phyloP scores from a whole-genome alignment of 2,888 invertebrate species.

The Meandrusa payeni region DNA sequence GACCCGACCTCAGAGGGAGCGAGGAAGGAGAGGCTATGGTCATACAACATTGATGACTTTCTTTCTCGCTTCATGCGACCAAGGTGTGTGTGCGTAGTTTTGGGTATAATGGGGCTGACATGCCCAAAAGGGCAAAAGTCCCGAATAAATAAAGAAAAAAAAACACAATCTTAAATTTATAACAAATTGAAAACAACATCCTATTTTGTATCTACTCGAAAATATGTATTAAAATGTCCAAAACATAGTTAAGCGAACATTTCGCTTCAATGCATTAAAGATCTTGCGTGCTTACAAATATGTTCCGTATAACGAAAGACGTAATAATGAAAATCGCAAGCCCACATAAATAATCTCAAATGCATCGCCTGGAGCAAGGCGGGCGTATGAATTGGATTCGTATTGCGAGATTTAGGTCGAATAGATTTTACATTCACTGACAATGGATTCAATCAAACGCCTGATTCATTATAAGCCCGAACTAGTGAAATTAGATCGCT shows the following conservation, averaged over 20 bases:
- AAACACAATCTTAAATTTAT: too few relatives aligned
- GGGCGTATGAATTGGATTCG: constrained; percentile 46
- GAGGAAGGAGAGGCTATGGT: too few relatives aligned
- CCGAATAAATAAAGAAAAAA: too few relatives aligned
- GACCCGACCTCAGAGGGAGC: too few relatives aligned
- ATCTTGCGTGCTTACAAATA: constrained; percentile 33
- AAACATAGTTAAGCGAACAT: constrained; percentile 19
- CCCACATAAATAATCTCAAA: constrained; percentile 46
- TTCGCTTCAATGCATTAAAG: constrained; percentile 38
- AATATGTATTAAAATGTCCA: constrained; percentile 6
- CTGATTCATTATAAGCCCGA: constrained; percentile 49
- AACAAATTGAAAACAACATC: too few relatives aligned
- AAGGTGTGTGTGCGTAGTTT: too few relatives aligned
- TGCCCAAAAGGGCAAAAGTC: too few relatives aligned
- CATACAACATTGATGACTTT: too few relatives aligned
- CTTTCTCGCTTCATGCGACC: too few relatives aligned
- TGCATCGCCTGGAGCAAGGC: constrained; percentile 49
- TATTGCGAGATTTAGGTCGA: constrained; percentile 60
- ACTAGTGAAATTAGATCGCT: constrained; percentile 18
- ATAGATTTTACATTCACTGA: constrained; percentile 50
- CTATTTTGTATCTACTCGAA: too few relatives aligned
- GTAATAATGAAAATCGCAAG: constrained; percentile 42
- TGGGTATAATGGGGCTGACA: too few relatives aligned
- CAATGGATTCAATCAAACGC: constrained; percentile 58
- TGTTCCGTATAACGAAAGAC: constrained; percentile 33